Evolutionary conservation across 2,113 vertebrate genomes (phyloP), one percentile per base, ranked within the genome.

Genomic region (Nipponia nippon): DNA sequence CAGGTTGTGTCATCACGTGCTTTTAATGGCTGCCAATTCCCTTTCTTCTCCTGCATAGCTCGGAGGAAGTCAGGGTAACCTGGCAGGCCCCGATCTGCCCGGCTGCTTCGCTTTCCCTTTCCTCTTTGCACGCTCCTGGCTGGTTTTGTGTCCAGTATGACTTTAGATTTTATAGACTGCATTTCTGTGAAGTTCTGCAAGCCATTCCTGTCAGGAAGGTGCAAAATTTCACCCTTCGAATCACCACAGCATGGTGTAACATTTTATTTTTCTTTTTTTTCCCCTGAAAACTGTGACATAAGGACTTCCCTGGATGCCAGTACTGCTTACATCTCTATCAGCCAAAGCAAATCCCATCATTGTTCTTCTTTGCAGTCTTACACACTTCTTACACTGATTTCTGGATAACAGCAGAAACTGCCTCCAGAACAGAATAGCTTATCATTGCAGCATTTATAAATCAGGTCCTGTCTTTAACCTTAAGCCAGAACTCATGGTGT

Each of bases 31-130:
- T 96, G 93, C 95, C 96, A 93, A 83, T 46, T 93, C 63, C 38
- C 53, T 72, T 90, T 82, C 78, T 95, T 52, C 87, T 93, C 61
- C 87, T 53, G 62, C 82, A 80, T 56, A 95, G 78, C 93, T 94
- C 6, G 2, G 78, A 70, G 85, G 85, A 83, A 93, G 85, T 61
- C 95, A 92, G 73, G 78, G 92, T 50, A 92, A 85, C 95, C 96
- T 93, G 93, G 90, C 93, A 93, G 71, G 62, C 85, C 79, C 83
- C 19, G 44, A 83, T 82, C 79, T 94, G 92, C 87, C 78, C 8
- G 7, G 44, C 84, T 92, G 38, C 4, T 76, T 95, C 23, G 5
- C 70, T 82, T 90, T 89, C 53, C 58, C 62, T 70, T 83, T 79
- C 52, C 58, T 49, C 11, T 91, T 52, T 32, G 58, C 25, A 0